Conservation (phyloP, 2,113 vertebrate species). For the Physeter macrocephalus region DNA sequence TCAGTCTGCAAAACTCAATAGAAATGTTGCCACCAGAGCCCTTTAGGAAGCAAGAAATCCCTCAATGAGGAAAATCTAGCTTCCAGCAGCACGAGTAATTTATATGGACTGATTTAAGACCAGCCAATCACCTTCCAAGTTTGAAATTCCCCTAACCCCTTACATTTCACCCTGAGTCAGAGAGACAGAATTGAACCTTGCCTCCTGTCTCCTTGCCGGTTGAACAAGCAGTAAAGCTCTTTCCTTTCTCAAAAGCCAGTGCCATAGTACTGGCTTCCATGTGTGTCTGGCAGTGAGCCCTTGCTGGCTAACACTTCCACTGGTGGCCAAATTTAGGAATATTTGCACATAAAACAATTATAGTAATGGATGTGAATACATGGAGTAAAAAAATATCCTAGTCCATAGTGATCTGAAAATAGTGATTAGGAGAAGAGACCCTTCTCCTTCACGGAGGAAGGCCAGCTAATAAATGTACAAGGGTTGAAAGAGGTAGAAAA, state of each 20-base stretch:
- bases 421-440: neutral
- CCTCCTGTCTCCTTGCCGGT: neutral
- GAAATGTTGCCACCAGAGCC: neutral
- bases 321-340: neutral
- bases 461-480: fast-evolving
- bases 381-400: neutral
- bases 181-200: neutral
- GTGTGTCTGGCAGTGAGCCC: neutral
- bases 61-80: fast-evolving
- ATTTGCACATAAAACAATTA: neutral
- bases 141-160: neutral
- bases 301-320: neutral
- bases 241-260: neutral
- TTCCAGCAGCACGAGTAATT: neutral
- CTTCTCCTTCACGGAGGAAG: neutral
- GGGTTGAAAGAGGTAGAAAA: neutral
- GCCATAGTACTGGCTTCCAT: neutral
- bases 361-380: neutral
- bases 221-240: too few relatives aligned
- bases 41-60: neutral
- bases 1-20: neutral
- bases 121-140: neutral
- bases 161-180: neutral
- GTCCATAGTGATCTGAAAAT: neutral
- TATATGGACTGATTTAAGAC: neutral